Evolutionary conservation across 2,888 invertebrate species (phyloP), one percentile per base, ranked within the genome.

Genomic region (Eupithecia insigniata): DNA sequence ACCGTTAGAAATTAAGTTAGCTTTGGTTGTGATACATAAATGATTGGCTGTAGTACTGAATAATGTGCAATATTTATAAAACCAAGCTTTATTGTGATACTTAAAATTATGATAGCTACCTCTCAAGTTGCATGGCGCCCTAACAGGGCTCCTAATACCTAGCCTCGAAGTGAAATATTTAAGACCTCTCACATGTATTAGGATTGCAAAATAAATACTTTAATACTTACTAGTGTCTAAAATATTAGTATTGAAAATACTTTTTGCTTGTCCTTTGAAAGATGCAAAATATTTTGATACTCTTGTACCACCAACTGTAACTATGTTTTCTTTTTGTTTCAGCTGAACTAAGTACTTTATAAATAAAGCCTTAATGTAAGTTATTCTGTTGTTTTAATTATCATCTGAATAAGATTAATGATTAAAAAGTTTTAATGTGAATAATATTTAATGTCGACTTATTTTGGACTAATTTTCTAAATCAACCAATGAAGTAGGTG

Each of bases 271-370:
- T 55, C 1, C 22, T 26, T 51, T 22, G 12, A 55, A 26, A 55
- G 55, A 26, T 55, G 2, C 60, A 8, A 18, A 60, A 12, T 43
- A 30, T 36, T 30, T 51, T 46, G n/a, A 43, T 5, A 18, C 18
- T 43, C n/a, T 43, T 43, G 43, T 43, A 18, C n/a, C n/a, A n/a
- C n/a, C 16, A 16, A 62, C 12, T 70, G 46, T 65, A 39, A 61
- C 34, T 46, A 14, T 69, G 72, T 76, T 77, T 87, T 88, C 82
- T 82, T 83, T 91, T 90, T 92, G 89, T 95, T 95, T 89, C 95
- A 95, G 95, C 92, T 95, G 92, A 95, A 95, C 90, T 95, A 95
- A 94, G 85, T 89, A 81, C 75, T 82, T 83, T 78, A 80, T 67
- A 82, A 89, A 91, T 90, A 90, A 90, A 91, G 84, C 82, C 83